Percentiles rank a stretch among this genome's conserved stretches.
phyloP scores from a whole-genome alignment of 1,140 invertebrate species.

The Drosophila persimilis region DNA sequence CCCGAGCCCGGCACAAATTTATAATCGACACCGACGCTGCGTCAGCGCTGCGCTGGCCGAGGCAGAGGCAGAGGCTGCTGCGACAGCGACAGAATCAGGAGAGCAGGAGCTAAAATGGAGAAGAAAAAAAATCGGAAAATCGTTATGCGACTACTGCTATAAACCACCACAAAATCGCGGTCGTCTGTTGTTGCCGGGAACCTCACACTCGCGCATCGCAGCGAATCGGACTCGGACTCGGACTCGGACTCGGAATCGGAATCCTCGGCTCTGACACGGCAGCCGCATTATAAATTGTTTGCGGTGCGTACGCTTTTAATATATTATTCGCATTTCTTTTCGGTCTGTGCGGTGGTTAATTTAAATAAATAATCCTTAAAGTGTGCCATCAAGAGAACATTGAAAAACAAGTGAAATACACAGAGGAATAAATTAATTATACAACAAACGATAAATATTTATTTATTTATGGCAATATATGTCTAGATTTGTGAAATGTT shows the following conservation, averaged over 20 bases:
- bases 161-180: conserved; percentile 79
- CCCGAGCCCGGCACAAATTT: conserved; percentile 50
- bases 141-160: conserved; percentile 67
- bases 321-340: conserved; percentile 34
- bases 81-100: conserved; percentile 7
- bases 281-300: conserved; percentile 73
- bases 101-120: neutral
- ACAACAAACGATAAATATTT: neutral
- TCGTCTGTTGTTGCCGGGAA: conserved; percentile 65
- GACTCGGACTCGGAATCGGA: conserved; percentile 13
- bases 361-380: conserved; percentile 79
- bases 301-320: conserved; percentile 66
- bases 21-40: conserved; percentile 59
- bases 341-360: conserved; percentile 67
- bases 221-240: conserved; percentile 21
- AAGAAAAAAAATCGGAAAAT: conserved; percentile 69
- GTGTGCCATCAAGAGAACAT: conserved; percentile 42
- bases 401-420: conserved; percentile 20
- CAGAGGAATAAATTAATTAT: conserved; percentile 1
- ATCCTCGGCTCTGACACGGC: conserved; percentile 43
- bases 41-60: conserved; percentile 19
- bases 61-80: neutral
- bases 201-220: conserved; percentile 71
- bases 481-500: too few species aligned
- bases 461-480: too few species aligned